Percentiles rank a stretch among this genome's conserved stretches.
Conservation (phyloP, 2,797 vertebrate genomes). For the Myotis vivesi region DNA sequence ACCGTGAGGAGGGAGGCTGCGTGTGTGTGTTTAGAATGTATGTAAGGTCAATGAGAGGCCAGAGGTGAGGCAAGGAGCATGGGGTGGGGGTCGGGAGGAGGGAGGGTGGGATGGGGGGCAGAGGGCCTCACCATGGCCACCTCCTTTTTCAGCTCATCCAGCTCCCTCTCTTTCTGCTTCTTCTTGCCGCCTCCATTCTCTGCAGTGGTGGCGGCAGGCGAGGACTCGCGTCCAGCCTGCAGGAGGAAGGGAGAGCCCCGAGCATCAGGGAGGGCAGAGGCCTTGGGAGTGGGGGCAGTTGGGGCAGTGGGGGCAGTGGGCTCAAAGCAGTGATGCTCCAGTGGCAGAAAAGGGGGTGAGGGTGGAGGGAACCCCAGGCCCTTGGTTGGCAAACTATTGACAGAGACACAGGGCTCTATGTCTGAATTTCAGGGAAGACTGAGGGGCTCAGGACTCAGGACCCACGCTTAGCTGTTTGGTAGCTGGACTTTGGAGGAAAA, state of each 20-base stretch:
- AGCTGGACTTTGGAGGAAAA: not conserved
- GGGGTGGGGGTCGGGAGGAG: rapidly evolving
- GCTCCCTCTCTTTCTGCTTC: constrained; percentile 89
- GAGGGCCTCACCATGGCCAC: constrained; percentile 88
- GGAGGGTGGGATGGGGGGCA: too few species aligned
- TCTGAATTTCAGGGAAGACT: not conserved
- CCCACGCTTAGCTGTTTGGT: not conserved
- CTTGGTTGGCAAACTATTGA: not conserved
- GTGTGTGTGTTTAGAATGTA: not conserved
- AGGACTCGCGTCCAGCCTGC: constrained; percentile 84
- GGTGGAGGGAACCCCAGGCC: not conserved
- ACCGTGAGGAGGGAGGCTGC: not conserved
- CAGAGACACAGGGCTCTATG: not conserved
- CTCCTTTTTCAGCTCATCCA: constrained; percentile 96
- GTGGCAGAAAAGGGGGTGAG: not conserved
- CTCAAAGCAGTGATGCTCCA: not conserved
- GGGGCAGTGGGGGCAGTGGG: not conserved
- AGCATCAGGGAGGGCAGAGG: not conserved
- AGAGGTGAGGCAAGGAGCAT: not conserved
- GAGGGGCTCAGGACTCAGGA: not conserved
- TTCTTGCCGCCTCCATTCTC: constrained; percentile 88
- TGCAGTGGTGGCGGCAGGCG: constrained; percentile 81
- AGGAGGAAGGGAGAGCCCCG: not conserved
- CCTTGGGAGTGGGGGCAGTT: not conserved
- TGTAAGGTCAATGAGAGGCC: too few species aligned